Evolutionary conservation across 1,140 invertebrate genomes (phyloP), one percentile per base, ranked within the genome.

Genomic region (Agraylea sexmaculata): DNA sequence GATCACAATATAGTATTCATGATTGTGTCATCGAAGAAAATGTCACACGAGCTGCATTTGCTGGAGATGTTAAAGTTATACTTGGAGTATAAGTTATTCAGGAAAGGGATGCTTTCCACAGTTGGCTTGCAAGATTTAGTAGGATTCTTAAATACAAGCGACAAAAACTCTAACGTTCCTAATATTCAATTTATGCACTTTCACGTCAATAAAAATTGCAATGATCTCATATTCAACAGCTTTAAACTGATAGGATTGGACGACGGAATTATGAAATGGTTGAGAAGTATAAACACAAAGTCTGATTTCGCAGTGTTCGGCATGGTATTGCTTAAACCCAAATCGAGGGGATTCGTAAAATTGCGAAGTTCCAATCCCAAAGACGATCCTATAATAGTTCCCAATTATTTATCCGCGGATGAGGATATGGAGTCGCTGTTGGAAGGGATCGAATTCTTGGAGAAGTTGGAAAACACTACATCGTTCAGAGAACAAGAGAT

Each of bases 331-430:
- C 37, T 73, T 31, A 65, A 63, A 37, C 69, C 69, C 21, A 67
- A 69, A 57, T 71, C 70, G 18, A 55, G 46, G 21, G 70, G 70
- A 1, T 51, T 53, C 29, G 45, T 72, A 27, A 45, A 57, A 17
- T 42, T 71, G 35, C 43, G 46, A 18, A 57, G 62, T 39, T 40
- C 36, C 18, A 35, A 64, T 48, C 62, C 56, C 4, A 39, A 58
- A 30, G 59, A 60, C 2, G 50, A 75, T 17, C 89, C 89, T 0
- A 55, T 78, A 13, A 82, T 95, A 40, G 77, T 86, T 57, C 80
- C 87, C 0, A 84, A 82, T 52, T 91, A 89, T 55, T 63, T 91
- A 15, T 78, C 75, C 18, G 71, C 85, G 46, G 69, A 74, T 1
- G 71, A 78, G 12, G 86, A 90, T 53, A 70, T 80, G 11, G 71